Percentiles rank a stretch among this genome's conserved stretches.
Conservation (phyloP, 2,888 invertebrate species). For the Notodonta ziczac region DNA sequence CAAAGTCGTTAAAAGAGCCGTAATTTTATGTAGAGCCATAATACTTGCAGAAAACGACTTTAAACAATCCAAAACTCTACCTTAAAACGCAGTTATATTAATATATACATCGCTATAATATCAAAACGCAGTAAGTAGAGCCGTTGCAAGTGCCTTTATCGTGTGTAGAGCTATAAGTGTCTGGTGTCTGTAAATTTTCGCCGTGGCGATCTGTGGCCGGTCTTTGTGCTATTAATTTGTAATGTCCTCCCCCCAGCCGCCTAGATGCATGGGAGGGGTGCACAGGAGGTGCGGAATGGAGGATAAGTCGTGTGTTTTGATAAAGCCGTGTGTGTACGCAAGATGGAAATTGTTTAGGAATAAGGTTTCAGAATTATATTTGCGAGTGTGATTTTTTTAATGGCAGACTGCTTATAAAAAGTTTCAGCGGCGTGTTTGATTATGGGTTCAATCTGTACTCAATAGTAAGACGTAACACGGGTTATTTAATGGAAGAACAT, state of each 20-base stretch:
- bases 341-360: neutral
- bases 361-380: neutral
- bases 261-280: conserved; percentile 64
- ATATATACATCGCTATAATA: conserved; percentile 40
- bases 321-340: conserved; percentile 17
- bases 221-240: conserved; percentile 62
- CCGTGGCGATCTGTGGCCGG: conserved; percentile 80
- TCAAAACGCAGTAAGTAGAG: conserved; percentile 38
- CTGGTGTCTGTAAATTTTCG: conserved; percentile 81
- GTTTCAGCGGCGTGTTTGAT: too few species aligned
- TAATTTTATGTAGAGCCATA: too few species aligned
- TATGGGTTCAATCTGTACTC: too few species aligned
- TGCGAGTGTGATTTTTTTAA: neutral
- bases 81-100: neutral
- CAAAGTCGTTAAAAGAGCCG: too few species aligned
- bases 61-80: too few species aligned
- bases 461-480: too few species aligned
- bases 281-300: conserved; percentile 47
- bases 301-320: conserved; percentile 52
- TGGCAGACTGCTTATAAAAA: too few species aligned
- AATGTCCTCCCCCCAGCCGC: conserved; percentile 32
- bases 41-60: too few species aligned
- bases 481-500: too few species aligned
- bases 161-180: conserved; percentile 65
- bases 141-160: conserved; percentile 52